Conservation (phyloP, 2,113 vertebrate species). For the Pungitius pungitius region DNA sequence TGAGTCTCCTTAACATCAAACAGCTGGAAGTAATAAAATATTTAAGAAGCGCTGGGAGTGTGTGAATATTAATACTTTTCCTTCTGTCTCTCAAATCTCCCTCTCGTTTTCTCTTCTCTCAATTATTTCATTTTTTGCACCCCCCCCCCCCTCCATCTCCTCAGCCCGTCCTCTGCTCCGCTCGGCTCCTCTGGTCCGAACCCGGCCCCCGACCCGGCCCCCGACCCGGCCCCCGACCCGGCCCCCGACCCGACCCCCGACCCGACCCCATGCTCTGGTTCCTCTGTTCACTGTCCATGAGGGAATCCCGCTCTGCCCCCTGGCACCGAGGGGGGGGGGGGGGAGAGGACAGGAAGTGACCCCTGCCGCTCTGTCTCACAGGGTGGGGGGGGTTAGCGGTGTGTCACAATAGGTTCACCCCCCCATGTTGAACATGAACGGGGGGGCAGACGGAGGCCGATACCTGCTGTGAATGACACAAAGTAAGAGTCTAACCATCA, state of each 20-base stretch:
- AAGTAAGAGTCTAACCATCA: no score
- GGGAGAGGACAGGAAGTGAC: constrained; percentile 56
- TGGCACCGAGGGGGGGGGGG: constrained; percentile 33
- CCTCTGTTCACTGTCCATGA: neutral
- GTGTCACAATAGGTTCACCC: constrained; percentile 55
- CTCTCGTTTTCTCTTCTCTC: constrained; percentile 63
- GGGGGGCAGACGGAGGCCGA: constrained; percentile 20
- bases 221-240: no score
- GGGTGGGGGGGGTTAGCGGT: constrained; percentile 41
- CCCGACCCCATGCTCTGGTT: no score
- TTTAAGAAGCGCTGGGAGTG: constrained; percentile 84
- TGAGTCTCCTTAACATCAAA: constrained; percentile 86
- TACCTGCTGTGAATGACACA: no score
- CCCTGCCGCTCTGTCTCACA: constrained; percentile 44
- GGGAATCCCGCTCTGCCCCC: constrained; percentile 60
- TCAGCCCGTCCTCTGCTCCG: no score
- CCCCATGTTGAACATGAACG: constrained; percentile 53
- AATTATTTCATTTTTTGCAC: constrained; percentile 33
- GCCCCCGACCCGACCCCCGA: no score
- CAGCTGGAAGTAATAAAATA: constrained; percentile 88
- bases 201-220: no score
- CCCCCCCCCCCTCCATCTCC: constrained; percentile 6
- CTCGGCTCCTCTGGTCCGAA: no score
- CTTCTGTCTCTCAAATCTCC: constrained; percentile 74
- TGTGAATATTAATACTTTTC: constrained; percentile 85